Base-by-base conservation (phyloP, 2,797 vertebrate genomes). In the Petrocephalus schoutedeni region DNA sequence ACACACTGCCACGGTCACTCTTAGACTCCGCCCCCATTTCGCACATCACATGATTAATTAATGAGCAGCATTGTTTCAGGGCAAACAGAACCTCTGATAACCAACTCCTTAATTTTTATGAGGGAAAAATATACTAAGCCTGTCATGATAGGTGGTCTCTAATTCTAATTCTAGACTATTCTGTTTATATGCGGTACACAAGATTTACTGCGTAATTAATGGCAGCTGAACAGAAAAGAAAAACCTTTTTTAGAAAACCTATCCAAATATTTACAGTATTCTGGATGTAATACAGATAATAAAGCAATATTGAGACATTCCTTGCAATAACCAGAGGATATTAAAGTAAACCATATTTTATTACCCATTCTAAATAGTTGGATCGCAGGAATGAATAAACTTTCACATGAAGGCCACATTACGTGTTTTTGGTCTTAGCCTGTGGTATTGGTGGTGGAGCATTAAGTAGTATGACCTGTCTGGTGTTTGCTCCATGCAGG, bases 241-340 rank as follows among this genome's bases (percentile, higher is more conserved):
- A 41, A 2, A 54, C 54, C 71, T 85, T 85, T 83, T 86, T 45
- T 84, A 56, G 54, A 53, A 84, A 87, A 77, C 85, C 53, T 87
- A 53, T 32, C 64, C 41, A 74, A 87, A 85, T 85, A 87, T 88
- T 85, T 85, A 53, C 12, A 88, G 85, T 21, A 57, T 59, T 87
- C 54, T 87, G 77, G 74, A 71, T 84, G 71, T 67, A 64, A 84
- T 80, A 21, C 87, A 71, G 14, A 64, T 83, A 87, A 89, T 59
- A 88, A 86, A 87, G 64, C 12, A 59, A 64, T 83, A 51, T 21
- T 28, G 77, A 82, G 54, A 56, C 49, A 84, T 45, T 61, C 77
- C 87, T 56, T 49, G 9, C 32, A 58, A 71, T 85, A 82, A 80
- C 56, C 74, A 51, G 86, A 21, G 87, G 21, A 85, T 71, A 84